Base-by-base conservation (phyloP, 2,888 invertebrate species). In the Tiliacea aurago region DNA sequence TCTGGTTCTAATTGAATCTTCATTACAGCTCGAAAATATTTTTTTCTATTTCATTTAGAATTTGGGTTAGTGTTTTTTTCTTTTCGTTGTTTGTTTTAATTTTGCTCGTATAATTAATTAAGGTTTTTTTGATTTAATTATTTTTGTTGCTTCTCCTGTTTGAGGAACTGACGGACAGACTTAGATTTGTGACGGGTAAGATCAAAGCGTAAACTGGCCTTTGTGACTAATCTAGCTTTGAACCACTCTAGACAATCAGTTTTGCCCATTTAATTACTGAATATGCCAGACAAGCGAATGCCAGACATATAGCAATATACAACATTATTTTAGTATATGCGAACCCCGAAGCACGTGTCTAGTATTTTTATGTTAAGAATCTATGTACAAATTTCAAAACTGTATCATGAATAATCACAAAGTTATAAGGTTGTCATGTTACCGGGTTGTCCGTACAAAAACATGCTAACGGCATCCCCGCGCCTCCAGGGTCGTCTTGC, bases 31-130 rank as follows among this genome's bases (percentile, higher is more conserved):
- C 71, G 64, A 86, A 82, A 80, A 83, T 55, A 74, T 90, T 90
- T 88, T 89, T 91, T 89, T 88, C 87, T 87, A 87, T 88, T 86
- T 74, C 70, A 70, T 80, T 86, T 86, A 80, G 82, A 86, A 91
- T 90, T 90, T 88, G 84, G 88, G 88, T 88, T 88, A 87, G 80
- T 81, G 80, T 84, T 81, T 79, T 28, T 80, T 81, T 59, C 9
- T 61, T 71, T 73, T 62, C 37, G 7, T 13, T 20, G 13, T 76
- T 76, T 63, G 66, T 69, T 70, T 56, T 45, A 47, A 53, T 53
- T 65, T 65, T 28, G 28, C 13, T 61, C 43, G 33, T 41, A 51
- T 76, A 63, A 63, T 63, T 76, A 72, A 58, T 79, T 47, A 73
- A 51, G 33, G 47, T 33, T 53, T 15, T 3, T 53, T 47, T 59